Percentiles rank a stretch among this genome's conserved stretches.
Conservation (phyloP, 2,888 invertebrate genomes). For the Subacronicta megacephala region DNA sequence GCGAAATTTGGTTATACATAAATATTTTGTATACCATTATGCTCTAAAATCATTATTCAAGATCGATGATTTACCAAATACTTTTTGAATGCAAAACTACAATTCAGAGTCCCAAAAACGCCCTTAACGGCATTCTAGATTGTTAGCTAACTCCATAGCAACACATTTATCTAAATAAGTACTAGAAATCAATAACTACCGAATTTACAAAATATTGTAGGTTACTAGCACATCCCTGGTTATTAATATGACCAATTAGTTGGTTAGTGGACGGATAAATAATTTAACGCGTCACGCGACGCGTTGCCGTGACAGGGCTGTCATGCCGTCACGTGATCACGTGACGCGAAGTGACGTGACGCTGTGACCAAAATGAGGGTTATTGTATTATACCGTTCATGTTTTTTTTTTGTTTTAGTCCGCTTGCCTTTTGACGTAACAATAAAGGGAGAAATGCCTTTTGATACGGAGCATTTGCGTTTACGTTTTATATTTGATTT, state of each 20-base stretch:
- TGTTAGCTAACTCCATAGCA: no score
- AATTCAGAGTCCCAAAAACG: no score
- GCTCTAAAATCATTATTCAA: no score
- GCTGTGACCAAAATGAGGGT: slow-evolving; percentile 45
- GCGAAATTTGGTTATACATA: no score
- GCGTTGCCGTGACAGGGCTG: slow-evolving; percentile 66
- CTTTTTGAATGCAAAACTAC: no score
- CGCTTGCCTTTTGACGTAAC: background rate
- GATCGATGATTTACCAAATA: no score
- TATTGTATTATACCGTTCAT: slow-evolving; percentile 41
- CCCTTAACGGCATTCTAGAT: no score
- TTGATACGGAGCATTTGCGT: background rate
- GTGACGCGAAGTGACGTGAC: slow-evolving; percentile 36
- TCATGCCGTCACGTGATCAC: slow-evolving; percentile 60
- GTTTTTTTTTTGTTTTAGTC: slow-evolving; percentile 17
- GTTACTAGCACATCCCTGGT: slow-evolving; percentile 38
- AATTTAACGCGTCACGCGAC: slow-evolving; percentile 54
- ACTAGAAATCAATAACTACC: slow-evolving; percentile 5
- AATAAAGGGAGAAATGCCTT: background rate
- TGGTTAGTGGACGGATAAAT: slow-evolving; percentile 51
- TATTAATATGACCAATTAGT: slow-evolving; percentile 54
- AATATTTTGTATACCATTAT: no score
- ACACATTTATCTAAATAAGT: slow-evolving; percentile 7
- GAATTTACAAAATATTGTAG: slow-evolving; percentile 20
- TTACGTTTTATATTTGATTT: no score